These are phyloP conservation scores for Ostrea denselamellosa DNA, from an alignment of 1,140 invertebrate species.

Conservation along the genomic window DNA sequence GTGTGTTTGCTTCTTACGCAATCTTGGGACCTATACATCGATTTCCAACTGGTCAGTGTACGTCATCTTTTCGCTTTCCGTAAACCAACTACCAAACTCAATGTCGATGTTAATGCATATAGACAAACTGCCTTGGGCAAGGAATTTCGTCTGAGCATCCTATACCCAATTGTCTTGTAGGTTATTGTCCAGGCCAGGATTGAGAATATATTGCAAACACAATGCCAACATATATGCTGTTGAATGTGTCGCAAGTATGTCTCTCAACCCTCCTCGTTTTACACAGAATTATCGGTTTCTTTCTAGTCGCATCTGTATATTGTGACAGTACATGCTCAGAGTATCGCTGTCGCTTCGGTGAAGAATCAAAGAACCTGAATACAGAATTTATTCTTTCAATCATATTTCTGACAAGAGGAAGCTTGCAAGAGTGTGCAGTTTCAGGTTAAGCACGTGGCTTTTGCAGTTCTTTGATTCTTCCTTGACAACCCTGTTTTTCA, in stretches of 20 bases:
- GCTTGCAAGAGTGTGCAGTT: slow-evolving; percentile 45
- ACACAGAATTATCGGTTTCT: slow-evolving; percentile 48
- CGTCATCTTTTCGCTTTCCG: slow-evolving; percentile 19
- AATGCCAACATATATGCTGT: too few relatives aligned
- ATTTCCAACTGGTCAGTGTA: neutral
- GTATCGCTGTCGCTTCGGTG: too few relatives aligned
- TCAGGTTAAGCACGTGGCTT: slow-evolving; percentile 48
- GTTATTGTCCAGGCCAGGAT: too few relatives aligned
- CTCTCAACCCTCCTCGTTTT: slow-evolving; percentile 51
- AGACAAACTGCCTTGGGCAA: too few relatives aligned
- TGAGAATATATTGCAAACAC: too few relatives aligned
- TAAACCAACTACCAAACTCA: slow-evolving; percentile 28
- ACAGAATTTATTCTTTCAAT: slow-evolving; percentile 47
- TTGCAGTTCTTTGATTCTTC: slow-evolving; percentile 39
- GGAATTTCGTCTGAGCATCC: too few relatives aligned
- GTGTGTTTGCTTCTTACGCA: slow-evolving; percentile 29
- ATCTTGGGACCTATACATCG: slow-evolving; percentile 18
- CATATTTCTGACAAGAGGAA: too few relatives aligned
- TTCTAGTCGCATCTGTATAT: slow-evolving; percentile 10
- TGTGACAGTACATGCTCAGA: slow-evolving; percentile 30
- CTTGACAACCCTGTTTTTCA: too few relatives aligned
- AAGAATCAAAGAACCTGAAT: slow-evolving; percentile 46
- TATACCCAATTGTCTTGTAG: too few relatives aligned
- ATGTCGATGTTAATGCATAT: too few relatives aligned
- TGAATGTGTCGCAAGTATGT: too few relatives aligned